Conservation (phyloP, 2,113 vertebrate species). For the Centropus bengalensis region DNA sequence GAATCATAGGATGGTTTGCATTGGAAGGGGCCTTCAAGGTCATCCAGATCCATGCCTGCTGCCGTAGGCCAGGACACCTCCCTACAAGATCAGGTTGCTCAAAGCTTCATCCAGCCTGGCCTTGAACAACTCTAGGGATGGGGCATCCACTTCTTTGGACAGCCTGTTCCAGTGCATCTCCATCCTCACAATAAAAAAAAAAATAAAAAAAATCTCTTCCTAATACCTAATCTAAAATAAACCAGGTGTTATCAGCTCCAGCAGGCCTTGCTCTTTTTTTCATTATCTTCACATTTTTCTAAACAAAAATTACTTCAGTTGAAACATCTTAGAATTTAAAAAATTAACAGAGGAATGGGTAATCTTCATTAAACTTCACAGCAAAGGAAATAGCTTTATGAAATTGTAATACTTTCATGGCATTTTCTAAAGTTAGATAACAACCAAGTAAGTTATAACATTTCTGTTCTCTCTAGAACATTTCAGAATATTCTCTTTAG, state of each 20-base stretch:
- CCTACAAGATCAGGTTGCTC: too few species aligned
- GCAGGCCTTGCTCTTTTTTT: not conserved
- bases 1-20: too few species aligned
- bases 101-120: too few species aligned
- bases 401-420: fast-evolving
- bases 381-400: not conserved
- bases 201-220: too few species aligned
- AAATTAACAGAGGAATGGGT: not conserved
- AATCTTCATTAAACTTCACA: not conserved
- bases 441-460: fast-evolving
- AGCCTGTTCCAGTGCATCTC: too few species aligned
- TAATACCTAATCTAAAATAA: not conserved
- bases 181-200: too few species aligned
- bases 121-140: too few species aligned
- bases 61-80: too few species aligned
- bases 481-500: too few species aligned
- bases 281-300: not conserved
- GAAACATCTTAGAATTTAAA: not conserved
- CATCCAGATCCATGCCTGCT: too few species aligned
- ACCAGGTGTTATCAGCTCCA: not conserved
- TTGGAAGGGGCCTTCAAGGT: too few species aligned
- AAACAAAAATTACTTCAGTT: not conserved
- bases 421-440: not conserved
- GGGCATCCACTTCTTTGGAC: too few species aligned
- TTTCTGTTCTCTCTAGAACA: not conserved